These are phyloP conservation scores for Macrotrachela quadricornifera DNA, from an alignment of 1,140 invertebrate genomes.

Conservation along the genomic window DNA sequence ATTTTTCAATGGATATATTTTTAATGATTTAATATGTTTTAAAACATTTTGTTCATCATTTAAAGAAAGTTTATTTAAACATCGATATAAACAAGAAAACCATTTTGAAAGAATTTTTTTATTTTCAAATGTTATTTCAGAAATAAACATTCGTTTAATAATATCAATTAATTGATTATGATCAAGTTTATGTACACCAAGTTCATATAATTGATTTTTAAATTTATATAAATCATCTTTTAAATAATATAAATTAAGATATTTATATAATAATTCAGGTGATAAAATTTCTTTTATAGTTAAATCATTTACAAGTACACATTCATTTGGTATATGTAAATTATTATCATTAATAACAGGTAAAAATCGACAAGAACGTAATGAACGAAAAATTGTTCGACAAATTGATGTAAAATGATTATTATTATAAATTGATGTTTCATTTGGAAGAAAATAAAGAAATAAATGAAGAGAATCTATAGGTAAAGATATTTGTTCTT, in stretches of 20 bases:
- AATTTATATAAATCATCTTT: conserved; percentile 16
- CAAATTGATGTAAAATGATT: too few species aligned
- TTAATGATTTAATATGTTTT: not conserved
- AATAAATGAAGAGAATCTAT: too few species aligned
- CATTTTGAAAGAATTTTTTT: not conserved
- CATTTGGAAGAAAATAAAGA: too few species aligned
- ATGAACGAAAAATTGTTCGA: too few species aligned
- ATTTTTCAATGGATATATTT: conserved; percentile 1
- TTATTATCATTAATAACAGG: not conserved
- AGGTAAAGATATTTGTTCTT: conserved; percentile 3
- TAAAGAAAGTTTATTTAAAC: conserved; percentile 1
- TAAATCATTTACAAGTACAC: not conserved
- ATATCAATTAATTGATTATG: not conserved
- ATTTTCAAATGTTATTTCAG: not conserved
- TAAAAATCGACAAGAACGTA: not conserved
- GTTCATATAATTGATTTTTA: conserved; percentile 13
- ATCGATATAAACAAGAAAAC: not conserved
- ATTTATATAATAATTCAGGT: conserved; percentile 13
- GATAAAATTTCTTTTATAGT: not conserved
- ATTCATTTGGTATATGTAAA: not conserved
- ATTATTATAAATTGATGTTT: too few species aligned
- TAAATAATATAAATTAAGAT: conserved; percentile 20
- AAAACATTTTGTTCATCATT: conserved; percentile 3
- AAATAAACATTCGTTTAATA: not conserved
- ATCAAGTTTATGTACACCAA: conserved; percentile 8